A percentile compares a stretch with the other conserved stretches of the same genome.
Evolutionary conservation across 2,888 invertebrate species (phyloP).

Genomic region (Pachydiplax longipennis): DNA sequence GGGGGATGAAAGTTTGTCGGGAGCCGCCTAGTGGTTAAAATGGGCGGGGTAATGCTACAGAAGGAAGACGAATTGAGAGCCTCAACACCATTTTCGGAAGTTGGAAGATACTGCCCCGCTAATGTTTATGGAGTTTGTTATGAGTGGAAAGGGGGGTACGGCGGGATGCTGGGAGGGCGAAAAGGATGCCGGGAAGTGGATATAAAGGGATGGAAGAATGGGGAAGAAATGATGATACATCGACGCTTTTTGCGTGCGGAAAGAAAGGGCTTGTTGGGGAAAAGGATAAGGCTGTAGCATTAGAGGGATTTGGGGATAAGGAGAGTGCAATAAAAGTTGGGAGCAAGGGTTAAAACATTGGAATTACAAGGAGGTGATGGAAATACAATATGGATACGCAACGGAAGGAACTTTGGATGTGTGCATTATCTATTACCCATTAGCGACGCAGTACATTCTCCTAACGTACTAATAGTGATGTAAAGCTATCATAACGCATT

Average conservation of each 20-base stretch:
- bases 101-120: not conserved
- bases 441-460: no score
- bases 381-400: not conserved
- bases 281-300: not conserved
- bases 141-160: not conserved
- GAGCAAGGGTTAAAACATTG: no score
- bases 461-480: no score
- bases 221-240: not conserved
- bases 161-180: not conserved
- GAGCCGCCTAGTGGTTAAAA: not conserved
- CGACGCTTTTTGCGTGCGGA: not conserved
- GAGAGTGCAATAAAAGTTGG: no score
- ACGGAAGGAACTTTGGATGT: not conserved
- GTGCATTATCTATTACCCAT: no score
- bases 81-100: conserved; percentile 1
- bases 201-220: not conserved
- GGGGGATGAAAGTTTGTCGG: not conserved
- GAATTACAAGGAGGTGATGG: no score
- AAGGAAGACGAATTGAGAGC: not conserved
- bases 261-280: not conserved
- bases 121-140: conserved; percentile 1
- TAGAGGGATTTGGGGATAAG: no score
- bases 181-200: not conserved
- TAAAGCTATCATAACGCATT: no score
- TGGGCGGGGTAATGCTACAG: not conserved